Conservation (phyloP, 1,140 invertebrate genomes). For the Mactra quadrangularis region DNA sequence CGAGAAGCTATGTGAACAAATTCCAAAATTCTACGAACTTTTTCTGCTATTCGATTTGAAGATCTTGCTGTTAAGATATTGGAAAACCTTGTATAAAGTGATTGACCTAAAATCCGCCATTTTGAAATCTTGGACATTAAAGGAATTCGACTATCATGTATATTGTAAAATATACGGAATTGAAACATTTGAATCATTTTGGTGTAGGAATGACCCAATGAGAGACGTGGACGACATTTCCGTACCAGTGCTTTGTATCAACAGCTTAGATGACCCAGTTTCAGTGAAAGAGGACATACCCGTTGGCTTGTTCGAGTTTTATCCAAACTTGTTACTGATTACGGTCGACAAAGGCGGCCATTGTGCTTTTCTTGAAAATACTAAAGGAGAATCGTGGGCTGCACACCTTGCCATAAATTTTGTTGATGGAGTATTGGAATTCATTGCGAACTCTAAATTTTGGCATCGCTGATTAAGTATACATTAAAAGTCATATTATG, state of each 20-base stretch:
- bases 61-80: constrained; percentile 66
- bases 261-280: constrained; percentile 78
- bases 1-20: constrained; percentile 39
- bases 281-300: constrained; percentile 71
- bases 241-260: constrained; percentile 79
- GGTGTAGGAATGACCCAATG: constrained; percentile 78
- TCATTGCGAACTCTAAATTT: constrained; percentile 57
- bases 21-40: constrained; percentile 72
- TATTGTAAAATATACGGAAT: constrained; percentile 72
- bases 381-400: constrained; percentile 67
- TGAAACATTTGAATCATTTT: constrained; percentile 73
- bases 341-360: constrained; percentile 76
- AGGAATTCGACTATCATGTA: constrained; percentile 68
- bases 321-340: constrained; percentile 78
- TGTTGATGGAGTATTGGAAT: constrained; percentile 71
- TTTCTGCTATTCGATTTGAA: constrained; percentile 69
- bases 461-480: constrained; percentile 33
- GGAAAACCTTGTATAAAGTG: constrained; percentile 63
- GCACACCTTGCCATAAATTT: constrained; percentile 70
- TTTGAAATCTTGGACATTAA: constrained; percentile 66
- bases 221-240: constrained; percentile 81
- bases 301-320: constrained; percentile 76
- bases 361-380: constrained; percentile 74
- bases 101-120: constrained; percentile 69
- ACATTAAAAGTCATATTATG: too few species aligned